Conservation (phyloP, 1,140 invertebrate species). For the Neuroterus valhalla region DNA sequence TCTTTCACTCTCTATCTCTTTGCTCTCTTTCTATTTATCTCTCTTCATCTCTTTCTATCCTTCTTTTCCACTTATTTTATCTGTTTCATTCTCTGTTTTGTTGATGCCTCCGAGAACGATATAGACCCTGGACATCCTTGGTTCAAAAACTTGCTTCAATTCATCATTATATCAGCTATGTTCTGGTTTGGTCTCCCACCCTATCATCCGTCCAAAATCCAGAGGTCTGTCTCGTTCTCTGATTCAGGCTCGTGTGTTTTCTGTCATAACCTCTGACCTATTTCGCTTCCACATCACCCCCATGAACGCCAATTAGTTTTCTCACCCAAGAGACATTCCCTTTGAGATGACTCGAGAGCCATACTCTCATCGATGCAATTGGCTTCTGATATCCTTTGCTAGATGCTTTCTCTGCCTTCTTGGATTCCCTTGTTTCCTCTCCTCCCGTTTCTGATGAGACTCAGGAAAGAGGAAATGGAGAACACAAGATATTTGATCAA, state of each 20-base stretch:
- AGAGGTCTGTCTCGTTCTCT: slow-evolving; percentile 19
- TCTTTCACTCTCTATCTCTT: slow-evolving; percentile 63
- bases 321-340: slow-evolving; percentile 23
- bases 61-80: slow-evolving; percentile 51
- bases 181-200: not conserved
- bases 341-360: slow-evolving; percentile 24
- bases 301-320: slow-evolving; percentile 25
- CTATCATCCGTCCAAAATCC: slow-evolving; percentile 1
- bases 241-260: slow-evolving; percentile 9
- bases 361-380: not conserved
- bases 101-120: not conserved
- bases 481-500: not conserved
- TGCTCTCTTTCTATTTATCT: slow-evolving; percentile 50
- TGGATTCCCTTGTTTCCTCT: slow-evolving; percentile 8
- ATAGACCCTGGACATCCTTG: not conserved
- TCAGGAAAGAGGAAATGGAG: not conserved
- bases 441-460: not conserved
- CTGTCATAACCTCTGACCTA: not conserved
- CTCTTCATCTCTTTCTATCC: slow-evolving; percentile 48
- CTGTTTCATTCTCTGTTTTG: slow-evolving; percentile 19
- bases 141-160: slow-evolving; percentile 2
- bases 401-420: not conserved
- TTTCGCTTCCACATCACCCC: slow-evolving; percentile 15
- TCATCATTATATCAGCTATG: not conserved
- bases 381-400: slow-evolving; percentile 22